These are phyloP conservation scores for Zosterops pallidus DNA, from an alignment of 2,113 vertebrate genomes.

Conservation along the genomic window DNA sequence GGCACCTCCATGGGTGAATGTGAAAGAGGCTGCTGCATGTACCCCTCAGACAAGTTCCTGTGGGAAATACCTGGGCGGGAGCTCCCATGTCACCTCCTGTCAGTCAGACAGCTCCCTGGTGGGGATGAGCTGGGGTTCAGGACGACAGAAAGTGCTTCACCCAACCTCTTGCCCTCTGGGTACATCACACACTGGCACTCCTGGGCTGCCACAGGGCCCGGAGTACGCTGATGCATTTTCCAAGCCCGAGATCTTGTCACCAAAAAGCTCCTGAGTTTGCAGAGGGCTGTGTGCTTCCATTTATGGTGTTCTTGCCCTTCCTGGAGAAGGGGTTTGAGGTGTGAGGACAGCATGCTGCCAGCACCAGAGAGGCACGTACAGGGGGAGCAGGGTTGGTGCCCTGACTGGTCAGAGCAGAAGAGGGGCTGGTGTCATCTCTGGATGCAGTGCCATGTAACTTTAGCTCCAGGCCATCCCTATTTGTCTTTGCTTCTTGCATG, in stretches of 20 bases:
- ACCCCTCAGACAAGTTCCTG: not conserved
- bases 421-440: fast-evolving
- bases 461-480: conserved; percentile 9
- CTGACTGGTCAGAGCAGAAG: not conserved
- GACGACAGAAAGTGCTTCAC: not conserved
- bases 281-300: not conserved
- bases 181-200: fast-evolving
- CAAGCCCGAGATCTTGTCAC: fast-evolving
- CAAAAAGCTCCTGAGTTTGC: not conserved
- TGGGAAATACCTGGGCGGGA: not conserved
- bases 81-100: not conserved
- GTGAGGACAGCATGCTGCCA: fast-evolving
- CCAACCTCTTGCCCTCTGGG: fast-evolving
- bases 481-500: conserved; percentile 50
- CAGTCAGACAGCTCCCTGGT: not conserved
- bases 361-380: fast-evolving
- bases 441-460: not conserved
- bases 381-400: fast-evolving
- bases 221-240: not conserved
- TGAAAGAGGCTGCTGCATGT: not conserved
- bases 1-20: not conserved
- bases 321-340: not conserved
- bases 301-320: not conserved
- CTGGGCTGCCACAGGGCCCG: fast-evolving
- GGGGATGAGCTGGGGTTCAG: not conserved